Base-by-base conservation (phyloP, 1,140 invertebrate species). In the Lucilia cuprina region DNA sequence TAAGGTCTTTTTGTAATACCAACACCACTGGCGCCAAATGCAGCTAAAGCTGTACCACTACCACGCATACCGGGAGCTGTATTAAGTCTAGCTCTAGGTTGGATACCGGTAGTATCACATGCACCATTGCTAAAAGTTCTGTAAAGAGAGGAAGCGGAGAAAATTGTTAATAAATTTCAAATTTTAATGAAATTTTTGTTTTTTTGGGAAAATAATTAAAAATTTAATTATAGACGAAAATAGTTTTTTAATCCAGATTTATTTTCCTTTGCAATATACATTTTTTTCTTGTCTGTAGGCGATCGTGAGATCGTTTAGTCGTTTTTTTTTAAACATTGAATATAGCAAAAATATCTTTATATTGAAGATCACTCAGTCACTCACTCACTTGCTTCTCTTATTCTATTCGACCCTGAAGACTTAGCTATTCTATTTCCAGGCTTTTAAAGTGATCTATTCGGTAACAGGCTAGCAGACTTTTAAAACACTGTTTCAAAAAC, bases 111-210 rank as follows among this genome's bases (percentile, higher is more conserved):
- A n/a, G 30, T 47, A 41, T 90, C 89, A 55, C 87, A 86, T 19
- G 88, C 89, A 30, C 89, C 89, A 89, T 91, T 91, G 87, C 89
- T 91, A 77, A 90, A 91, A 55, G 89, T 90, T 85, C 89, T 91
- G 86, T 5, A 86, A 86, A 13, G 25, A 21, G 78, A 74, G 1
- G 60, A 19, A 82, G 82, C n/a, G 74, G 30, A 25, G 49, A 34
- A 70, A 84, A 84, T 84, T 84, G 25, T 1, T 1, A 65, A 84
- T 77, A 87, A 65, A 12, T 41, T 41, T 7, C 5, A 41, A 41
- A 41, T 41, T 41, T 41, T 30, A 2, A 2, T 30, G 25, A 30
- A 30, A 30, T 30, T 2, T 30, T 30, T 30, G 25, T 30, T 30
- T 30, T 30, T 30, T 30, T 30, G 3, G 1, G 3, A 30, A 30